Conservation (phyloP, 2,888 invertebrate genomes). For the Catocala fraxini region DNA sequence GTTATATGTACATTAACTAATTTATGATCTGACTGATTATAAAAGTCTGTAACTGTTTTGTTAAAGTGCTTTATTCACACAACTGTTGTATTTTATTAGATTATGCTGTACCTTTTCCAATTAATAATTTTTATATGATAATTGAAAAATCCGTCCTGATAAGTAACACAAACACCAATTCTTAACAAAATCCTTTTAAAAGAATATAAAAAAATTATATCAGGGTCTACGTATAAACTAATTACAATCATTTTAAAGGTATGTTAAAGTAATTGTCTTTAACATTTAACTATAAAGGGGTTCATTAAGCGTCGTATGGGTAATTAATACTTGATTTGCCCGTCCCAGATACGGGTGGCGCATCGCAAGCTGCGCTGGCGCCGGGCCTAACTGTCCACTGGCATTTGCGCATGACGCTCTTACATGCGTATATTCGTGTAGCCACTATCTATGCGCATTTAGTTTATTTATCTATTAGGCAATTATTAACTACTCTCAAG, state of each 20-base stretch:
- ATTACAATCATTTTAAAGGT: constrained; percentile 31
- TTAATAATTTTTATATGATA: too few species aligned
- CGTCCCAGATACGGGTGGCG: constrained; percentile 82
- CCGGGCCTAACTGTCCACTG: constrained; percentile 82
- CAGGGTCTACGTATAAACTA: background rate
- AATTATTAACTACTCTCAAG: constrained; percentile 34
- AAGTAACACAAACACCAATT: too few species aligned
- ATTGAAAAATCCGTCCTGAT: too few species aligned
- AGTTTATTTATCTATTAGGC: constrained; percentile 37
- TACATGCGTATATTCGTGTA: constrained; percentile 55
- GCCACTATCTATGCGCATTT: constrained; percentile 44
- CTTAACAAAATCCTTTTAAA: too few species aligned
- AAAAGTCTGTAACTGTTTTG: too few species aligned
- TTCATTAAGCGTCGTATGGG: constrained; percentile 73
- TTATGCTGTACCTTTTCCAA: too few species aligned
- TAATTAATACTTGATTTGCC: constrained; percentile 83
- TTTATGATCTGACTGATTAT: too few species aligned
- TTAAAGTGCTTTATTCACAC: too few species aligned
- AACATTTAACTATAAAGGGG: constrained; percentile 59
- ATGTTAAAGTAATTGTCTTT: constrained; percentile 33
- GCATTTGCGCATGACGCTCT: constrained; percentile 71
- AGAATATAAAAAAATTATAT: too few species aligned
- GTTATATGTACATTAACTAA: too few species aligned
- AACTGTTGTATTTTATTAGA: too few species aligned
- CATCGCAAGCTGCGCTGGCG: constrained; percentile 82